Percentiles rank a stretch among this genome's conserved stretches.
Conservation (phyloP, 1,140 invertebrate species). For the Nixonia krombeini region DNA sequence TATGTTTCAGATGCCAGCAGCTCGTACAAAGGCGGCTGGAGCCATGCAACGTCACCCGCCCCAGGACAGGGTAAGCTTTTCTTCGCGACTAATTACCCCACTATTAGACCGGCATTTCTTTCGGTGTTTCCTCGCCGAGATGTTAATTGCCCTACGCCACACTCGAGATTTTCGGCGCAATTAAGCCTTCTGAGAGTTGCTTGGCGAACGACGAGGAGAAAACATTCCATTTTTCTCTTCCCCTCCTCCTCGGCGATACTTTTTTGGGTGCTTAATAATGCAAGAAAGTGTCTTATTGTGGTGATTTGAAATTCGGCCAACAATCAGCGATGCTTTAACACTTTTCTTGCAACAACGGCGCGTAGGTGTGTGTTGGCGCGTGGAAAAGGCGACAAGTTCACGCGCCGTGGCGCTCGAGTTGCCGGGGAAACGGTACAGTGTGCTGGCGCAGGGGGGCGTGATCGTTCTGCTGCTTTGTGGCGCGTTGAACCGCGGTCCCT, state of each 20-base stretch:
- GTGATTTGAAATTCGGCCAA: too few relatives aligned
- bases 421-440: conserved; percentile 23
- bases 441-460: conserved; percentile 42
- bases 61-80: conserved; percentile 68
- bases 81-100: conserved; percentile 25
- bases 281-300: too few relatives aligned
- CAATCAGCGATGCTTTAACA: too few relatives aligned
- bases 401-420: conserved; percentile 55
- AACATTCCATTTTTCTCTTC: too few relatives aligned
- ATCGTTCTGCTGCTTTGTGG: conserved; percentile 68
- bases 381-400: conserved; percentile 49
- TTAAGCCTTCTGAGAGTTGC: too few relatives aligned
- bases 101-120: conserved; percentile 21
- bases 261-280: too few relatives aligned
- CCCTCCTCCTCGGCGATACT: too few relatives aligned
- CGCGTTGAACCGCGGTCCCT: conserved; percentile 69
- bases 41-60: conserved; percentile 74
- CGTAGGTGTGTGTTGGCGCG: conserved; percentile 17
- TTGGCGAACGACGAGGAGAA: too few relatives aligned
- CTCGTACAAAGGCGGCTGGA: conserved; percentile 79
- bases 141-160: conserved; percentile 37
- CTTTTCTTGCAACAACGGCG: too few relatives aligned
- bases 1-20: conserved; percentile 74
- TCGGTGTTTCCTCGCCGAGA: conserved; percentile 26
- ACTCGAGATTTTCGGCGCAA: conserved; percentile 24